phyloP scores from a whole-genome alignment of 2,888 invertebrate species.

The Tipula vernalis region DNA sequence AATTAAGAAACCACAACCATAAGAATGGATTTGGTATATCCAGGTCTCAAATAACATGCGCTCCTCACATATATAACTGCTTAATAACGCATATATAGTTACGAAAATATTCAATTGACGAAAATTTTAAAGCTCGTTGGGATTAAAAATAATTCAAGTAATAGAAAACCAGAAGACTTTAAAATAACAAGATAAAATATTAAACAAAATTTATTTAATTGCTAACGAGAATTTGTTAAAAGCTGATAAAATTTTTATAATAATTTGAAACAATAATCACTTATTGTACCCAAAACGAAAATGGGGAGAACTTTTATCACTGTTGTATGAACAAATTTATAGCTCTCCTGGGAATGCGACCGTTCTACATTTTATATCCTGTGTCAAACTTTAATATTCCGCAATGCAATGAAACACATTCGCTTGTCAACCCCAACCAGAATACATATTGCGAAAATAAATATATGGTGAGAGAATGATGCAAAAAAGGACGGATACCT shows the following conservation, averaged over 20 bases:
- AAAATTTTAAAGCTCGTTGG: background rate
- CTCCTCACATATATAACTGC: no score
- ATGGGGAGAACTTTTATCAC: background rate
- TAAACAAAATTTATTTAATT: background rate
- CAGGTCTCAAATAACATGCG: no score
- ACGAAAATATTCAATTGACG: no score
- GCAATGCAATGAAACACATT: no score
- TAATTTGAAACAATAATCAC: background rate
- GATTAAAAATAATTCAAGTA: background rate
- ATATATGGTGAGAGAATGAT: no score
- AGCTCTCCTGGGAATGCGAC: background rate
- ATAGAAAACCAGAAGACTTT: background rate
- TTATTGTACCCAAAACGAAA: background rate
- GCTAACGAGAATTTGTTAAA: background rate
- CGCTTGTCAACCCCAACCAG: no score
- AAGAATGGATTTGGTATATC: no score
- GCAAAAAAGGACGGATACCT: no score
- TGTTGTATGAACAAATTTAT: background rate
- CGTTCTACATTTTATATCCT: background rate
- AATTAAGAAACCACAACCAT: no score
- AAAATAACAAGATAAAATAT: background rate
- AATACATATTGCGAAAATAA: no score
- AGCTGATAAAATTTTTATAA: background rate
- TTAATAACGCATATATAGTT: no score
- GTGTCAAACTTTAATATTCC: background rate